phyloP scores from a whole-genome alignment of 2,797 vertebrate species.

The Columba guinea region DNA sequence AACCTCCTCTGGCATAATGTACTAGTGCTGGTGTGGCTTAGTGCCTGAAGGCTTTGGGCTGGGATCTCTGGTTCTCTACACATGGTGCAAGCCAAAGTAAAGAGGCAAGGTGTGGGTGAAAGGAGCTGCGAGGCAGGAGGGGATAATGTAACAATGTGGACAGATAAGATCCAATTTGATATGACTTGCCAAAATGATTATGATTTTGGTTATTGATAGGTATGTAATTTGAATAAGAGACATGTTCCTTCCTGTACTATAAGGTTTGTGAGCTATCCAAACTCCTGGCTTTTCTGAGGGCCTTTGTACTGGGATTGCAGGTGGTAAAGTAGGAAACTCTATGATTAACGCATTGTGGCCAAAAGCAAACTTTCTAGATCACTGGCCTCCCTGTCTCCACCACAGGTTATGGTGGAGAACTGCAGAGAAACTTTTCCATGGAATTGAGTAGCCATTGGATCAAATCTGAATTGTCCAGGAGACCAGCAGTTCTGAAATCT shows the following conservation, averaged over 20 bases:
- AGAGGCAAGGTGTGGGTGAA: not conserved
- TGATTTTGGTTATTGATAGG: not conserved
- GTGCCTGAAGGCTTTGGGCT: not conserved
- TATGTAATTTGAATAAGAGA: not conserved
- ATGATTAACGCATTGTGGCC: not conserved
- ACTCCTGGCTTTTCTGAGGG: not conserved
- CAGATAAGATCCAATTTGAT: not conserved
- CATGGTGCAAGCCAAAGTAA: not conserved
- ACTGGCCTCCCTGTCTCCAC: not conserved
- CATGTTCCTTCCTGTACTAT: not conserved
- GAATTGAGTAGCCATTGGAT: not conserved
- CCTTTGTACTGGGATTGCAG: not conserved
- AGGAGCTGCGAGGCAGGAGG: not conserved
- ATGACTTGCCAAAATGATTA: not conserved
- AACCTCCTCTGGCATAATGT: rapidly evolving
- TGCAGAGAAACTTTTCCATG: not conserved
- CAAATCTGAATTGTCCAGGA: not conserved
- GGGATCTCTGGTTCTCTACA: not conserved
- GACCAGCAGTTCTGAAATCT: not conserved
- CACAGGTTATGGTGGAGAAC: not conserved
- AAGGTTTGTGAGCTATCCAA: not conserved
- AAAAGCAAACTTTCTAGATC: not conserved
- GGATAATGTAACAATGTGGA: not conserved
- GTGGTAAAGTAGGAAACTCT: not conserved
- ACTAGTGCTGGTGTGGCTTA: not conserved